These are phyloP conservation scores for Bovichtus variegatus DNA, from an alignment of 2,797 vertebrate species.

Conservation along the genomic window DNA sequence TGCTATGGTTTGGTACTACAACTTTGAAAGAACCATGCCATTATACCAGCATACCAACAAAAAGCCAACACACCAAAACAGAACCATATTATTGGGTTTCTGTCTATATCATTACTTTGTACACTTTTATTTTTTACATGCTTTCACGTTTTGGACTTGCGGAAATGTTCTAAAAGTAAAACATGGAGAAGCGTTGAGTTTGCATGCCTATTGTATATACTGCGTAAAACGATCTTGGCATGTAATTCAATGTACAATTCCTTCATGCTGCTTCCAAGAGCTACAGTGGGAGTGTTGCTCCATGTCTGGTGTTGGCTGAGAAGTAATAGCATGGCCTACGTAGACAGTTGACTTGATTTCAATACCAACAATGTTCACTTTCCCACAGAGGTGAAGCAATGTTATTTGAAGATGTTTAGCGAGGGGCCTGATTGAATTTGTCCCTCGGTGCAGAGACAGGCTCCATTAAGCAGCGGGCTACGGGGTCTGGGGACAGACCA, in stretches of 20 bases:
- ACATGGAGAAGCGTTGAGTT: not conserved
- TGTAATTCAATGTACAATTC: not conserved
- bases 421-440: slow-evolving; percentile 75
- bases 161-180: not conserved
- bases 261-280: not conserved
- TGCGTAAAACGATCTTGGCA: not conserved
- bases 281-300: not conserved
- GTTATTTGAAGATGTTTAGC: slow-evolving; percentile 76
- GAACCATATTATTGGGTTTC: slow-evolving; percentile 6
- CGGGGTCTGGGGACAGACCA: slow-evolving; percentile 76
- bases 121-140: not conserved
- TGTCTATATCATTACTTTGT: not conserved
- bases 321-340: slow-evolving; percentile 11
- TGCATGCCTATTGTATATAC: not conserved
- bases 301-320: not conserved
- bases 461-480: slow-evolving; percentile 82
- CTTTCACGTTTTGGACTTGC: not conserved
- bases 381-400: slow-evolving; percentile 50
- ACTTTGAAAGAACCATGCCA: not conserved
- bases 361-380: slow-evolving; percentile 51
- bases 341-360: slow-evolving; percentile 47
- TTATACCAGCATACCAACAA: slow-evolving; percentile 19
- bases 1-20: not conserved
- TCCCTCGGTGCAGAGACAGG: slow-evolving; percentile 68
- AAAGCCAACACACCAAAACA: not conserved